A percentile compares a stretch with the other conserved stretches of the same genome.
phyloP scores from a whole-genome alignment of 2,113 vertebrate genomes.

The Coreoperca whiteheadi region DNA sequence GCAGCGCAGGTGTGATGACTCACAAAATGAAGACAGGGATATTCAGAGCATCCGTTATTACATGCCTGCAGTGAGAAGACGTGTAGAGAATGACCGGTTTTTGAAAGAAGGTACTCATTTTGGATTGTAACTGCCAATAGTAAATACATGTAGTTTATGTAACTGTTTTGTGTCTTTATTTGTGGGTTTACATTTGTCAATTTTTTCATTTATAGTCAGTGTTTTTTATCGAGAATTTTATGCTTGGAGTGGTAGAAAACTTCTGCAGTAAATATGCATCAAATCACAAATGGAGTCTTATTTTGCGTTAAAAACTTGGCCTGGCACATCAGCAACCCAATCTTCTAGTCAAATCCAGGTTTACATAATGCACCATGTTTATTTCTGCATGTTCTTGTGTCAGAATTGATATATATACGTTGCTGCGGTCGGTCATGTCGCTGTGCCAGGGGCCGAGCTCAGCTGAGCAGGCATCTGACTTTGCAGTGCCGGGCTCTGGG shows the following conservation, averaged over 20 bases:
- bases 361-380: constrained; percentile 3
- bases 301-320: neutral
- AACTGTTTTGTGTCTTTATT: neutral
- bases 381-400: constrained; percentile 18
- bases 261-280: neutral
- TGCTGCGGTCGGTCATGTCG: constrained; percentile 20
- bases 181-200: neutral
- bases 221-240: neutral
- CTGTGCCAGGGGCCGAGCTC: constrained; percentile 55
- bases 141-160: neutral
- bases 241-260: neutral
- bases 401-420: constrained; percentile 19
- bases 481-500: constrained; percentile 61
- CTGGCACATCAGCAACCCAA: neutral
- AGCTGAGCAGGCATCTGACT: constrained; percentile 77
- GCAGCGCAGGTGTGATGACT: constrained; percentile 74
- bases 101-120: neutral
- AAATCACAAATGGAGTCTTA: neutral
- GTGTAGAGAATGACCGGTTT: neutral
- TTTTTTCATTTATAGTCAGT: neutral
- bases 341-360: neutral
- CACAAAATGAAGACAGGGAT: constrained; percentile 62
- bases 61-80: constrained; percentile 36
- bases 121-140: neutral
- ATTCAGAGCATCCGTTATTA: constrained; percentile 50